A percentile compares a stretch with the other conserved stretches of the same genome.
phyloP scores from a whole-genome alignment of 2,113 vertebrate species.

The Chaetops frenatus region DNA sequence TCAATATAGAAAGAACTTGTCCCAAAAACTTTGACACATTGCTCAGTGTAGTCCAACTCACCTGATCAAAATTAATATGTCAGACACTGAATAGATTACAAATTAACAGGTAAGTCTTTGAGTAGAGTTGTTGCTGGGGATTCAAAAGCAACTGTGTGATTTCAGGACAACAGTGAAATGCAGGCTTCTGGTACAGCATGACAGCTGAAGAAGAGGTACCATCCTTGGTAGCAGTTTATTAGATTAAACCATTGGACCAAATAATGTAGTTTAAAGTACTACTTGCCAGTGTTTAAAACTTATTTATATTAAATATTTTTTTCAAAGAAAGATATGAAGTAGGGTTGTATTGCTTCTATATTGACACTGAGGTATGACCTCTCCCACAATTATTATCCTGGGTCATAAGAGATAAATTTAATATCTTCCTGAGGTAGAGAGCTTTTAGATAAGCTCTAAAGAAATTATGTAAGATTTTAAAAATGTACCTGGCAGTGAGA shows the following conservation, averaged over 20 bases:
- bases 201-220: neutral
- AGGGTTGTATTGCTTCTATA: neutral
- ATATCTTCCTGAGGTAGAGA: neutral
- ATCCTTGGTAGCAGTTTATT: neutral
- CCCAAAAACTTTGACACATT: neutral
- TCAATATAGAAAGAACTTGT: neutral
- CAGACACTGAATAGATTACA: neutral
- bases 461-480: neutral
- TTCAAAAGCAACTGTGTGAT: neutral
- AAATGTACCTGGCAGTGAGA: neutral
- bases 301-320: neutral
- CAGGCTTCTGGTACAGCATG: neutral
- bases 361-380: neutral
- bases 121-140: neutral
- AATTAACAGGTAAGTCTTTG: neutral
- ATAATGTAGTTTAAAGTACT: neutral
- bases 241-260: neutral
- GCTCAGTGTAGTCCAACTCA: neutral
- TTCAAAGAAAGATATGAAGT: neutral
- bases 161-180: neutral
- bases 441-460: neutral
- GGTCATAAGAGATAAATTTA: neutral
- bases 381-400: neutral
- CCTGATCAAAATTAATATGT: neutral
- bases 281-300: neutral